Percentiles rank a stretch among this genome's conserved stretches.
These are phyloP conservation scores for Calephelis perditalis DNA, from an alignment of 2,888 invertebrate species.

Conservation along the genomic window DNA sequence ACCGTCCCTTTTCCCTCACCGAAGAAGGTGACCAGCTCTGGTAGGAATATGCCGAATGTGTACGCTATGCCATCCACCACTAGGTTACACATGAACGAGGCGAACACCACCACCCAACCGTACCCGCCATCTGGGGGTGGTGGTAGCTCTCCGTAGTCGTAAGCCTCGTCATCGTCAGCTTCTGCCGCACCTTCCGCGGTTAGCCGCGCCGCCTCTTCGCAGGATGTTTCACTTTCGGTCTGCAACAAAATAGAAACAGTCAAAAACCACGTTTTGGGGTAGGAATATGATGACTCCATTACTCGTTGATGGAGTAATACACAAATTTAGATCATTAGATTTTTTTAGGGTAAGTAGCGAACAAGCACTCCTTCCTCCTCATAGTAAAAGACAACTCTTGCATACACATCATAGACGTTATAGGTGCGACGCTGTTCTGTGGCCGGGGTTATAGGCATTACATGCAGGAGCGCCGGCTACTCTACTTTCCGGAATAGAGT, in stretches of 20 bases:
- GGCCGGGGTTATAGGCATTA: too few species aligned
- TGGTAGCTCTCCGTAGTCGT: slow-evolving; percentile 87
- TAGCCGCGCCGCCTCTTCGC: slow-evolving; percentile 89
- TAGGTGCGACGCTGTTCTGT: too few species aligned
- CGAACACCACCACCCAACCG: slow-evolving; percentile 96
- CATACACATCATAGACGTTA: too few species aligned
- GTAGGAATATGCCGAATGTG: slow-evolving; percentile 96
- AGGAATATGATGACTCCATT: not conserved
- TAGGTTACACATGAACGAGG: slow-evolving; percentile 98
- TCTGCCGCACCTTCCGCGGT: slow-evolving; percentile 81
- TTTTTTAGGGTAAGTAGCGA: too few species aligned
- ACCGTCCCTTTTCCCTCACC: slow-evolving; percentile 91
- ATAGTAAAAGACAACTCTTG: too few species aligned
- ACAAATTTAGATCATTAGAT: too few species aligned
- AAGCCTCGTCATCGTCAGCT: slow-evolving; percentile 80
- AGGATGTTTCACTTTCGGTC: slow-evolving; percentile 92
- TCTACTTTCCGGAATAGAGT: too few species aligned
- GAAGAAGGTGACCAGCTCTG: slow-evolving; percentile 88
- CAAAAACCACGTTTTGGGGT: not conserved
- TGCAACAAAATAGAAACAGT: slow-evolving; percentile 59
- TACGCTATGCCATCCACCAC: slow-evolving; percentile 99
- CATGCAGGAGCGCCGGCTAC: too few species aligned
- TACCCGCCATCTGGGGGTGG: slow-evolving; percentile 95
- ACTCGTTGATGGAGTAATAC: not conserved
- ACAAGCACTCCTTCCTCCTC: too few species aligned